phyloP scores from a whole-genome alignment of 2,888 invertebrate species.

The Metalampra italica region DNA sequence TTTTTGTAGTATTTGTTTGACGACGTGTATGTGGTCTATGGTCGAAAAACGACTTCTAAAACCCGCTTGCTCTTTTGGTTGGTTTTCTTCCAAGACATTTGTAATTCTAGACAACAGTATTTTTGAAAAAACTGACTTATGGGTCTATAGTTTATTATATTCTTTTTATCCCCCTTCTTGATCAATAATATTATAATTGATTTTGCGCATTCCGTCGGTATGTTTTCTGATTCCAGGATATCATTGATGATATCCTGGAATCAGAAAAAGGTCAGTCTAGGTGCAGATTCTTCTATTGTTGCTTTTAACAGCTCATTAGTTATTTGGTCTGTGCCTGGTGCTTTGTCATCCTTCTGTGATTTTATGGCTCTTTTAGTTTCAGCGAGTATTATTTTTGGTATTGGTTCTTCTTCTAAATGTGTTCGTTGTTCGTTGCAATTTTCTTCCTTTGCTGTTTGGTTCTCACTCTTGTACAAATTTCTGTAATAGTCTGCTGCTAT shows the following conservation, averaged over 20 bases:
- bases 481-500: constrained; percentile 15
- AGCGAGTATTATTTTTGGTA: constrained; percentile 17
- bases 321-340: constrained; percentile 22
- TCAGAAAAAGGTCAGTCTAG: constrained; percentile 18
- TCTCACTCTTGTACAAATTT: constrained; percentile 3
- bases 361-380: constrained; percentile 22
- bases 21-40: no score
- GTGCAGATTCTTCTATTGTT: constrained; percentile 15
- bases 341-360: constrained; percentile 23
- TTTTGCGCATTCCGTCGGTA: constrained; percentile 15
- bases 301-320: constrained; percentile 22
- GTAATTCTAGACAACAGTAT: no score
- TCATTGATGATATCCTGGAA: constrained; percentile 11
- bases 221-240: background rate
- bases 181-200: constrained; percentile 21
- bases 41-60: no score
- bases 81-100: no score
- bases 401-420: constrained; percentile 7
- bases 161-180: constrained; percentile 19
- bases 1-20: no score
- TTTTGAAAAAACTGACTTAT: no score
- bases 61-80: no score
- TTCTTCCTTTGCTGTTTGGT: constrained; percentile 14
- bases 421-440: constrained; percentile 1
- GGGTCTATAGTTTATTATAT: constrained; percentile 18